A percentile compares a stretch with the other conserved stretches of the same genome.
phyloP scores from a whole-genome alignment of 2,113 vertebrate species.

The Mesocricetus auratus region DNA sequence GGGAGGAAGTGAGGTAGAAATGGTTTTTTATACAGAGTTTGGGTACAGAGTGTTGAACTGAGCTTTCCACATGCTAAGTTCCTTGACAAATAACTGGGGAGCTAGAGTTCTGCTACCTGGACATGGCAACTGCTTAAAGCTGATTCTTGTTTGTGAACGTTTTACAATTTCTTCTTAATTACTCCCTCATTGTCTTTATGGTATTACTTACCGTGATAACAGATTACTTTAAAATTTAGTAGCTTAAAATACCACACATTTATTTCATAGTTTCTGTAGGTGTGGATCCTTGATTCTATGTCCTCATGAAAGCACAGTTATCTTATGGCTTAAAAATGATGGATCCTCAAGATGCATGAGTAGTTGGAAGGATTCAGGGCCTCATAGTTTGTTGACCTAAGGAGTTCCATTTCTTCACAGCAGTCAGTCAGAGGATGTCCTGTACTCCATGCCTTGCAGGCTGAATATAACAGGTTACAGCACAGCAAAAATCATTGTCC shows the following conservation, averaged over 20 bases:
- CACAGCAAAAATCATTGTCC: neutral
- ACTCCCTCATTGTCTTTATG: neutral
- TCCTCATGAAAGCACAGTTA: neutral
- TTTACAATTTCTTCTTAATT: neutral
- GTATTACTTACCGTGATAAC: neutral
- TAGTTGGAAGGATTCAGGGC: neutral
- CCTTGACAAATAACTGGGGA: neutral
- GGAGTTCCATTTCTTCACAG: neutral
- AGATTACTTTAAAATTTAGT: conserved; percentile 11
- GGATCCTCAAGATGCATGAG: neutral
- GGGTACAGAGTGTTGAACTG: neutral
- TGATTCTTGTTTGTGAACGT: neutral
- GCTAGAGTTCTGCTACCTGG: neutral
- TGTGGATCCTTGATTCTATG: neutral
- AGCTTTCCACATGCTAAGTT: neutral
- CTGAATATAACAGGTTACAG: neutral
- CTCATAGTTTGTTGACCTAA: neutral
- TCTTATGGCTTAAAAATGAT: neutral
- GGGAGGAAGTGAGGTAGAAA: neutral
- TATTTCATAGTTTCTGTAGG: conserved; percentile 7
- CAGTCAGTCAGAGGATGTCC: neutral
- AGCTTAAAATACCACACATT: conserved; percentile 19
- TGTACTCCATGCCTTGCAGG: neutral
- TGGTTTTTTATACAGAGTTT: neutral
- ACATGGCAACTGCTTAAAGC: neutral